phyloP scores from a whole-genome alignment of 2,113 vertebrate genomes.

The Rallus limicola region DNA sequence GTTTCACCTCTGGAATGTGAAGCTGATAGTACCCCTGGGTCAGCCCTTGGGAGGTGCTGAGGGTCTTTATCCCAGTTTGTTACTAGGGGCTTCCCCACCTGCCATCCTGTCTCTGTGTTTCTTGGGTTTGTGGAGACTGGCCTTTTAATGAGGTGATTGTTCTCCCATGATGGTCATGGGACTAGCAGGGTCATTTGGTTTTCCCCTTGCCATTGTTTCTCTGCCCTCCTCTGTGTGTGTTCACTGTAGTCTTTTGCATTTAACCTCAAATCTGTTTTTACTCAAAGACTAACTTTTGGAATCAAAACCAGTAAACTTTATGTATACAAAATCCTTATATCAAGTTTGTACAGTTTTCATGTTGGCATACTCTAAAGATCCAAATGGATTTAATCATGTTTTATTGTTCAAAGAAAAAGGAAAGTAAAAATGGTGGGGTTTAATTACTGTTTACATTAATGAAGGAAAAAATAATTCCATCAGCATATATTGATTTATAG shows the following conservation, averaged over 20 bases:
- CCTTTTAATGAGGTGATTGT: rapidly evolving
- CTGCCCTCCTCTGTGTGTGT: background rate
- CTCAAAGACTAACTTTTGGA: background rate
- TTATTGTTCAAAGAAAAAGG: background rate
- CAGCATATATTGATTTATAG: background rate
- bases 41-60: background rate
- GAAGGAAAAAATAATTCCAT: background rate
- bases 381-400: background rate
- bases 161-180: background rate
- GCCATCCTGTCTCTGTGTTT: background rate
- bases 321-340: background rate
- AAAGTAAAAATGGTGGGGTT: background rate
- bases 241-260: background rate
- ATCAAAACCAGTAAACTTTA: background rate
- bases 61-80: background rate
- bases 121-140: background rate
- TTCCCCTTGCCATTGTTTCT: background rate
- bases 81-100: background rate
- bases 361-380: background rate
- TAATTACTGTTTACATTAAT: background rate
- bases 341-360: background rate
- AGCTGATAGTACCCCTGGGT: background rate
- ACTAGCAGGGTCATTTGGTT: background rate
- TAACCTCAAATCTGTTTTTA: background rate
- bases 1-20: background rate